phyloP scores from a whole-genome alignment of 1,140 invertebrate genomes.

The Leptinotarsa undecemlineata region DNA sequence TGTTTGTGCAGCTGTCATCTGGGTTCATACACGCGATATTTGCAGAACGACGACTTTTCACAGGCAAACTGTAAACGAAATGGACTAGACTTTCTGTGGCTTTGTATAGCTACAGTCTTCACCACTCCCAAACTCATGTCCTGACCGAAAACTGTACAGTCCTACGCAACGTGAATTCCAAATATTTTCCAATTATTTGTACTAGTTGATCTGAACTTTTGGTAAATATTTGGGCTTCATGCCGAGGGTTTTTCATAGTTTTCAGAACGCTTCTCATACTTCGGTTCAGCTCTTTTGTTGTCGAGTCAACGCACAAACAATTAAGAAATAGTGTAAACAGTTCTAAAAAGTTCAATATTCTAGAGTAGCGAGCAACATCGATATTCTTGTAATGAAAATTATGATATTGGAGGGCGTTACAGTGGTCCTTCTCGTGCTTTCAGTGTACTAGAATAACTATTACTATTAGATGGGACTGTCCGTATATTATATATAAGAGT shows the following conservation, averaged over 20 bases:
- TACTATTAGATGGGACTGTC: conserved; percentile 55
- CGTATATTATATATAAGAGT: conserved; percentile 53
- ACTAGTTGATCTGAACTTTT: neutral
- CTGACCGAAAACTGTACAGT: neutral
- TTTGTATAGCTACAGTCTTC: too few relatives aligned
- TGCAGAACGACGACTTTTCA: neutral
- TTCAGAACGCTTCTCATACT: neutral
- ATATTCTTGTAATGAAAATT: conserved; percentile 53
- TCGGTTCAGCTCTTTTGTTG: neutral
- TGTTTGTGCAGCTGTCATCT: conserved; percentile 43
- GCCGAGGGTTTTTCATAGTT: neutral
- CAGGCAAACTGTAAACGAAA: too few relatives aligned
- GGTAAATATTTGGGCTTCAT: neutral
- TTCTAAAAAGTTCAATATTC: conserved; percentile 43
- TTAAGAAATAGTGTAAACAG: conserved; percentile 40
- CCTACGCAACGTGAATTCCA: neutral
- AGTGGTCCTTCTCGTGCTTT: conserved; percentile 53
- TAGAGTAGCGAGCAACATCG: conserved; percentile 52
- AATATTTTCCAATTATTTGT: neutral
- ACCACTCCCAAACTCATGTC: too few relatives aligned
- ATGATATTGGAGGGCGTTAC: conserved; percentile 40
- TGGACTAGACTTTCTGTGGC: too few relatives aligned
- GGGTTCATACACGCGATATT: neutral
- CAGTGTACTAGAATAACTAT: conserved; percentile 53
- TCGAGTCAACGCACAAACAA: conserved; percentile 54